Conservation (phyloP, 2,113 vertebrate species). For the Rhabdomys dilectus region DNA sequence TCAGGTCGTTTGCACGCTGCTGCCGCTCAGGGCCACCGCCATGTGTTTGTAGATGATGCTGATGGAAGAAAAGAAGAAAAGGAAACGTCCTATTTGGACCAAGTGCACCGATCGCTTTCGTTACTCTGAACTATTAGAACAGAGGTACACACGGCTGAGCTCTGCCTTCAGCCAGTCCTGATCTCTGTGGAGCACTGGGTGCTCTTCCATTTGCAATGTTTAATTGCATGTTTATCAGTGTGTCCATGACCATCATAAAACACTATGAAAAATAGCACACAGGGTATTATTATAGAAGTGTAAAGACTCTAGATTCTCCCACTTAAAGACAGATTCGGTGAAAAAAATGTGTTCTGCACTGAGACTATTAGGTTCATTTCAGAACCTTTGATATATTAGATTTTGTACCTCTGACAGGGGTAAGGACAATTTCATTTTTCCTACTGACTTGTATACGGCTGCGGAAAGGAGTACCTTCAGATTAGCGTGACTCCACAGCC, state of each 20-base stretch:
- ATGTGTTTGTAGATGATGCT: not conserved
- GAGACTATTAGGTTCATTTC: slow-evolving; percentile 79
- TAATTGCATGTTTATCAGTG: slow-evolving; percentile 82
- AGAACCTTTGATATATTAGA: slow-evolving; percentile 49
- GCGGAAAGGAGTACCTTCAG: slow-evolving; percentile 51
- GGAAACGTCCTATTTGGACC: not conserved
- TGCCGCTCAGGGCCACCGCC: not conserved
- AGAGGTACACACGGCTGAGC: slow-evolving; percentile 48
- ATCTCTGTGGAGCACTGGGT: slow-evolving; percentile 77
- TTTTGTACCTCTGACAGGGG: slow-evolving; percentile 69
- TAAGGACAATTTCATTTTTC: slow-evolving; percentile 64
- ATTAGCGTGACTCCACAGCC: not conserved
- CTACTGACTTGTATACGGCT: slow-evolving; percentile 67
- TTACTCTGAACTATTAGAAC: slow-evolving; percentile 61
- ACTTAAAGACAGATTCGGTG: slow-evolving; percentile 64
- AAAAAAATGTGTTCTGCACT: slow-evolving; percentile 76
- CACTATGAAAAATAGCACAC: slow-evolving; percentile 74
- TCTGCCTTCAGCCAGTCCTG: slow-evolving; percentile 70
- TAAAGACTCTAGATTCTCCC: slow-evolving; percentile 73
- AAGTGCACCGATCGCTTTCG: slow-evolving; percentile 66
- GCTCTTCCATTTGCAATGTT: slow-evolving; percentile 70
- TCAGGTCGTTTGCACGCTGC: not conserved
- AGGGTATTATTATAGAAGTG: slow-evolving; percentile 77
- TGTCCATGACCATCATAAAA: slow-evolving; percentile 75
- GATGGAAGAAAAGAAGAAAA: not conserved